A percentile compares a stretch with the other conserved stretches of the same genome.
phyloP scores from a whole-genome alignment of 2,888 invertebrate species.

The Ernsta delagoae region DNA sequence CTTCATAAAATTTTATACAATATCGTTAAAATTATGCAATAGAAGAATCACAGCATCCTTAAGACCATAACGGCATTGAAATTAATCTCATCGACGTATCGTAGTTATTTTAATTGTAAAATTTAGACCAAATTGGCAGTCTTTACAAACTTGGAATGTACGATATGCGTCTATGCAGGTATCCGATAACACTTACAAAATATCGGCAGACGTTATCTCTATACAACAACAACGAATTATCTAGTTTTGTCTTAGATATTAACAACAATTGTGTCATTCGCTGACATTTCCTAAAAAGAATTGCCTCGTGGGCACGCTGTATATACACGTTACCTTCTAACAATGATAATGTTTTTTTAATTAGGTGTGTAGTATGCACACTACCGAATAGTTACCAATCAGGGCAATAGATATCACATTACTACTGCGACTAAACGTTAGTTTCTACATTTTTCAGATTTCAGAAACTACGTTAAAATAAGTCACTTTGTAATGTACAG shows the following conservation, averaged over 20 bases:
- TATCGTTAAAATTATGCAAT: constrained; percentile 82
- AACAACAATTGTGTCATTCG: constrained; percentile 62
- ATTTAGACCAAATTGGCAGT: constrained; percentile 85
- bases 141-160: constrained; percentile 85
- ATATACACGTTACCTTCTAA: constrained; percentile 25
- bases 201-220: constrained; percentile 77
- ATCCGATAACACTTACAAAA: constrained; percentile 81
- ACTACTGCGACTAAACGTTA: constrained; percentile 23
- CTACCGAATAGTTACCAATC: constrained; percentile 8
- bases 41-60: constrained; percentile 85
- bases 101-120: constrained; percentile 81
- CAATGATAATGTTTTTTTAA: constrained; percentile 22
- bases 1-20: constrained; percentile 50
- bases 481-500: constrained; percentile 28
- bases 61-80: constrained; percentile 83
- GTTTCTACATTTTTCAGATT: constrained; percentile 23
- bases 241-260: constrained; percentile 69
- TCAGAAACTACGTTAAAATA: constrained; percentile 32
- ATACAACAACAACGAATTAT: constrained; percentile 81
- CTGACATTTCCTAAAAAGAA: constrained; percentile 42
- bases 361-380: not conserved
- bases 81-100: constrained; percentile 82
- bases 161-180: constrained; percentile 84
- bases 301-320: constrained; percentile 21
- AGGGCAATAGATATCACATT: constrained; percentile 21